Evolutionary conservation across 2,113 vertebrate genomes (phyloP).

Genomic region (Taxidea taxus): DNA sequence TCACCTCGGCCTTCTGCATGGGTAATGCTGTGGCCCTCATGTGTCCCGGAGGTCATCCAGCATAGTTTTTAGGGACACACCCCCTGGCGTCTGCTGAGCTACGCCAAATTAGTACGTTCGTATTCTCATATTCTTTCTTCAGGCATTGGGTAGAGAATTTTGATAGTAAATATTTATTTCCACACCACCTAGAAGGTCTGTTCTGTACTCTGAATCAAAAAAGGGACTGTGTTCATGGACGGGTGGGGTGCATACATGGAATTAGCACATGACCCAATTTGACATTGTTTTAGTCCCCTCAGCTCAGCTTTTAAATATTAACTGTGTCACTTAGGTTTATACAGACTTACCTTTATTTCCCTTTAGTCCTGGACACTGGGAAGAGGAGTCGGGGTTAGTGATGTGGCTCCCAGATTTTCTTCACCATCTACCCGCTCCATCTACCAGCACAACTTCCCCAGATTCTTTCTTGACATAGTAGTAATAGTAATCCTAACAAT

Average conservation of each 20-base stretch:
- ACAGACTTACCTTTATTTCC: neutral
- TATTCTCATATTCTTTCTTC: neutral
- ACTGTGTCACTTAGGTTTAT: neutral
- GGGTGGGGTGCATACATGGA: neutral
- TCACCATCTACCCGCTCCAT: accelerated
- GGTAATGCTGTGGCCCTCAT: neutral
- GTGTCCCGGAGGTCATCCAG: accelerated
- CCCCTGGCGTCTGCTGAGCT: accelerated
- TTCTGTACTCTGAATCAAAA: neutral
- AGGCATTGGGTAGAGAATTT: neutral
- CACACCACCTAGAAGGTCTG: neutral
- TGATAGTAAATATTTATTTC: neutral
- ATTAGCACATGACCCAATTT: neutral
- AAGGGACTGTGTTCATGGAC: neutral
- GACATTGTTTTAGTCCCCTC: neutral
- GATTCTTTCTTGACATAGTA: too few species aligned
- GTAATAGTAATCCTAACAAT: neutral
- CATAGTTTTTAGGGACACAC: neutral
- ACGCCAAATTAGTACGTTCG: neutral
- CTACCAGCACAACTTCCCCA: neutral
- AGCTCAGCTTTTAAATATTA: neutral
- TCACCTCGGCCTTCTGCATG: neutral
- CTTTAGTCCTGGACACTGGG: neutral
- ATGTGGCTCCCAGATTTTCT: neutral
- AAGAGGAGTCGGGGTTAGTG: neutral